Evolutionary conservation across 2,888 invertebrate species (phyloP).

Genomic region (Aricia artaxerxes): DNA sequence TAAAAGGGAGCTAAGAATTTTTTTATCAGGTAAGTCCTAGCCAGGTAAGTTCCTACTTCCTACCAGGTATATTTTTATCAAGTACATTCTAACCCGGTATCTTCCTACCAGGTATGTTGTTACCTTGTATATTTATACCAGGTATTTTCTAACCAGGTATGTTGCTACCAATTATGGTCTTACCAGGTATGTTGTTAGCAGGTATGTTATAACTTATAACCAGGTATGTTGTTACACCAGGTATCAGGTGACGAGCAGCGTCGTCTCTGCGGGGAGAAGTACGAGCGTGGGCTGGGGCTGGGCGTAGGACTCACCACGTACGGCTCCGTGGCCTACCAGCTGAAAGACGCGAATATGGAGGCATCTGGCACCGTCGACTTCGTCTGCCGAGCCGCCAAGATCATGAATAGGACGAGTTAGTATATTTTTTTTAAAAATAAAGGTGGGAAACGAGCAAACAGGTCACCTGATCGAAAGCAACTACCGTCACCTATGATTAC

Average conservation of each 20-base stretch:
- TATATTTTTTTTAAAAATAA: constrained; percentile 35
- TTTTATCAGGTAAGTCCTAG: no score
- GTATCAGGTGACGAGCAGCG: constrained; percentile 88
- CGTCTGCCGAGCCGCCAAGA: constrained; percentile 85
- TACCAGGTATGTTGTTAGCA: no score
- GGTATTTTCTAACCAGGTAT: no score
- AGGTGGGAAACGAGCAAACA: not conserved
- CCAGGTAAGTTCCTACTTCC: no score
- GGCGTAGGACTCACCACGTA: constrained; percentile 83
- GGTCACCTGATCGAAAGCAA: no score
- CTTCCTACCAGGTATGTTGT: no score
- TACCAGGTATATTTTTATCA: no score
- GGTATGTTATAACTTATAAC: not conserved
- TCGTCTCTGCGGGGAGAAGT: constrained; percentile 83
- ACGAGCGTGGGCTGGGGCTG: constrained; percentile 71
- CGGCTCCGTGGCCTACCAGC: constrained; percentile 88
- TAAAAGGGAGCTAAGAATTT: no score
- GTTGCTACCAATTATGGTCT: no score
- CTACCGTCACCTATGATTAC: no score
- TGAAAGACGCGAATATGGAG: constrained; percentile 89
- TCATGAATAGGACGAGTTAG: constrained; percentile 87
- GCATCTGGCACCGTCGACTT: constrained; percentile 87
- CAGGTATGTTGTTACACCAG: constrained; percentile 79
- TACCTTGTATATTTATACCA: no score
- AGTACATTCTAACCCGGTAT: no score